A percentile compares a stretch with the other conserved stretches of the same genome.
Conservation (phyloP, 2,113 vertebrate species). For the Edolisoma coerulescens region DNA sequence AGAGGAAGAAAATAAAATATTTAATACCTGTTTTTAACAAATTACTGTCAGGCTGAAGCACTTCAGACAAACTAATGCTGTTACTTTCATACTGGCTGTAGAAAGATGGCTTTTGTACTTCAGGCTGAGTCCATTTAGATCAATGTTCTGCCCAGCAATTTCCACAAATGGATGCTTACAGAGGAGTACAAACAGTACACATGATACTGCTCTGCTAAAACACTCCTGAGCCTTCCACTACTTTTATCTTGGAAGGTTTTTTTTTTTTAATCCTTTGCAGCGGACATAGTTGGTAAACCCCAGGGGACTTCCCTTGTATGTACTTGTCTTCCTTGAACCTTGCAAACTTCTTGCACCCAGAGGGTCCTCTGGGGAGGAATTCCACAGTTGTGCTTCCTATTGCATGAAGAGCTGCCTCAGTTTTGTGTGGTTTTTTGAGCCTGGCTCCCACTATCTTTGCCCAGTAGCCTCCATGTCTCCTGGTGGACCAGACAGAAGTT, state of each 20-base stretch:
- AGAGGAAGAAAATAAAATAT: background rate
- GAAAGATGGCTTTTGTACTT: background rate
- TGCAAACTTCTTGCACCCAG: background rate
- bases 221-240: background rate
- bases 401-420: background rate
- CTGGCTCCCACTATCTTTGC: background rate
- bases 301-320: background rate
- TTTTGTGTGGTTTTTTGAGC: background rate
- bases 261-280: background rate
- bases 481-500: background rate
- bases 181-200: background rate
- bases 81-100: background rate
- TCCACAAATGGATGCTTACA: background rate
- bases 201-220: background rate
- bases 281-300: background rate
- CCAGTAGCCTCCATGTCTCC: background rate
- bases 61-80: background rate
- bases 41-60: background rate
- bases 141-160: background rate
- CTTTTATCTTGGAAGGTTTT: background rate
- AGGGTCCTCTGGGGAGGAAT: background rate
- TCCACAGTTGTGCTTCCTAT: background rate
- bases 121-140: background rate
- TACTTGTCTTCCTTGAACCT: background rate
- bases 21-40: background rate